phyloP scores from a whole-genome alignment of 2,113 vertebrate genomes.

The Actenoides hombroni region DNA sequence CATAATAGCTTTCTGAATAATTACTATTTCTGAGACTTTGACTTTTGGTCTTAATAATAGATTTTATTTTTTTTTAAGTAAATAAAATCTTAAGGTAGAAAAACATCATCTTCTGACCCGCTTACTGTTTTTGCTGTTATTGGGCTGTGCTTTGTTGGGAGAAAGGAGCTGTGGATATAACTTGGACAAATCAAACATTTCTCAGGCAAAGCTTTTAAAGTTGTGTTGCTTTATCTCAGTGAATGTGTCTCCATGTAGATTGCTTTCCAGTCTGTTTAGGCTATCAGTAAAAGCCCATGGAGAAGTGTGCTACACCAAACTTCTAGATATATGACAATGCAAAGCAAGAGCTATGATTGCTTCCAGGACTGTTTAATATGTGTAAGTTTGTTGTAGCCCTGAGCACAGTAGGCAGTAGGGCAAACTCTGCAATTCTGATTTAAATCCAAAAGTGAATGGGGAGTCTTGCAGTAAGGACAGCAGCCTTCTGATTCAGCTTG shows the following conservation, averaged over 20 bases:
- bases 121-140: background rate
- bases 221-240: background rate
- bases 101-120: background rate
- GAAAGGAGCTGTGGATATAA: background rate
- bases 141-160: background rate
- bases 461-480: background rate
- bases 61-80: background rate
- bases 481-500: background rate
- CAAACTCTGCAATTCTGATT: background rate
- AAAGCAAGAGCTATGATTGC: background rate
- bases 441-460: background rate
- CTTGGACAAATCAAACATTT: background rate
- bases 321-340: background rate
- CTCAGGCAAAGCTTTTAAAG: background rate
- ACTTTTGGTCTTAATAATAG: background rate
- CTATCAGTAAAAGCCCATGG: fast-evolving
- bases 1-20: background rate
- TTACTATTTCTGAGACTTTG: background rate
- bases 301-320: background rate
- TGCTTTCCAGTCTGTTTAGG: background rate
- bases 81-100: background rate
- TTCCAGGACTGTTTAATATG: background rate
- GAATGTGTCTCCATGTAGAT: background rate
- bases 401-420: background rate
- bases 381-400: background rate